These are phyloP conservation scores for Allacma fusca DNA, from an alignment of 2,888 invertebrate genomes.

Conservation along the genomic window DNA sequence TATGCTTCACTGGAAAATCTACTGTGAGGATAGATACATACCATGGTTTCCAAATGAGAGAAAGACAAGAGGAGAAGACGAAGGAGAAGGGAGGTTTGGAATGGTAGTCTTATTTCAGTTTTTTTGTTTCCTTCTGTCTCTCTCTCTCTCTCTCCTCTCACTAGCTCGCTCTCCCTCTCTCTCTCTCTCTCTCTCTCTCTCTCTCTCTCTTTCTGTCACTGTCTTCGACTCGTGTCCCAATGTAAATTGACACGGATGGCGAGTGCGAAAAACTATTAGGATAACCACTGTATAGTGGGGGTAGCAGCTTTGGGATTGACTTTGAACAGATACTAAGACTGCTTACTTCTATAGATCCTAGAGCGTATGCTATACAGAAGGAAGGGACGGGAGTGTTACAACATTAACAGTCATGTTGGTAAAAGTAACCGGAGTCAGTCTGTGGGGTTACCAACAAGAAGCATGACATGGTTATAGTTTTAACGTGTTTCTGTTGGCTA, in stretches of 20 bases:
- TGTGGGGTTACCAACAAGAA: conserved; percentile 12
- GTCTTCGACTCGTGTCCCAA: conserved; percentile 16
- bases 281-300: background rate
- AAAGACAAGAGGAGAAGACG: background rate
- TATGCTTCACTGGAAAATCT: conserved; percentile 37
- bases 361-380: background rate
- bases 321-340: background rate
- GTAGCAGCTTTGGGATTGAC: background rate
- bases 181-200: background rate
- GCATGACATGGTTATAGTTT: conserved; percentile 7
- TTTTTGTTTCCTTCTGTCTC: background rate
- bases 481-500: conserved; percentile 3
- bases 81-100: background rate
- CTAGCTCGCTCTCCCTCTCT: conserved; percentile 6
- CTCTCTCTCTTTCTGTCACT: background rate
- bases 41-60: conserved; percentile 12
- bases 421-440: background rate
- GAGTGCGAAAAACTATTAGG: conserved; percentile 21
- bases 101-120: background rate
- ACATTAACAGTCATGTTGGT: too few species aligned
- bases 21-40: background rate
- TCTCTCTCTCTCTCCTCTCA: background rate
- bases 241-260: conserved; percentile 26
- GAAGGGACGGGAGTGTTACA: too few species aligned
- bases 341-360: too few species aligned